Evolutionary conservation across 1,140 invertebrate genomes (phyloP).

Genomic region (Tetramorium parvispinum): DNA sequence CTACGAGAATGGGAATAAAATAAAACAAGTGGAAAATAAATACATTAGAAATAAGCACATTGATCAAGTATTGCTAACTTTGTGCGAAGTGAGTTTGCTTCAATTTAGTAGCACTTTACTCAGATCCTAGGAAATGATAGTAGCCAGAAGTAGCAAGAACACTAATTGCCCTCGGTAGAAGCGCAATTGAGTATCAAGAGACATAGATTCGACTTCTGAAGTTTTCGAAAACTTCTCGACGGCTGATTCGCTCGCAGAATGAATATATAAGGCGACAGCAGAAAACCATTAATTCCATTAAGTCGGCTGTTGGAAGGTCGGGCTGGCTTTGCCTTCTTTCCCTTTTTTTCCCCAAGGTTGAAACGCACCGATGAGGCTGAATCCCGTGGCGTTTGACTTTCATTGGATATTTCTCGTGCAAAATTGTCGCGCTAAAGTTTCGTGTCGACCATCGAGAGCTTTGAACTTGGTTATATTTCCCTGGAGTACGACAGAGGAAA

Average conservation of each 20-base stretch:
- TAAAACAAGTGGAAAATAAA: not conserved
- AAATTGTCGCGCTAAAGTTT: constrained; percentile 82
- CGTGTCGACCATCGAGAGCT: constrained; percentile 73
- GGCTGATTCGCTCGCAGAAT: constrained; percentile 28
- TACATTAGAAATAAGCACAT: not conserved
- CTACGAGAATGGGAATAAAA: not conserved
- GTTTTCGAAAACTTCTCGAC: constrained; percentile 40
- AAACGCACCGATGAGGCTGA: constrained; percentile 63
- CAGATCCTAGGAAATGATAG: constrained; percentile 33
- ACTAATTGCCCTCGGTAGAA: constrained; percentile 45
- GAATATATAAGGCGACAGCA: constrained; percentile 52
- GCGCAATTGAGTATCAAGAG: constrained; percentile 45
- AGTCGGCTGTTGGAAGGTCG: not conserved
- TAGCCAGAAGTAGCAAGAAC: constrained; percentile 19
- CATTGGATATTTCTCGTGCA: constrained; percentile 78
- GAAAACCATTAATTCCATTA: constrained; percentile 49
- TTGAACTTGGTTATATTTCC: constrained; percentile 83
- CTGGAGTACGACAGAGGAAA: constrained; percentile 73
- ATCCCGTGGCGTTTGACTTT: constrained; percentile 81
- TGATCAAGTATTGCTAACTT: constrained; percentile 37
- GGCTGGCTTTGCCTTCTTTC: constrained; percentile 19
- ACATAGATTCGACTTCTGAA: constrained; percentile 41
- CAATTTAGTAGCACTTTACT: constrained; percentile 30
- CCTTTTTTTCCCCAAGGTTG: not conserved
- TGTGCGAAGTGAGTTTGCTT: constrained; percentile 24